These are phyloP conservation scores for Amphimedon queenslandica DNA, from an alignment of 37 sponge, comb jelly and placozoan species.

Conservation along the genomic window DNA sequence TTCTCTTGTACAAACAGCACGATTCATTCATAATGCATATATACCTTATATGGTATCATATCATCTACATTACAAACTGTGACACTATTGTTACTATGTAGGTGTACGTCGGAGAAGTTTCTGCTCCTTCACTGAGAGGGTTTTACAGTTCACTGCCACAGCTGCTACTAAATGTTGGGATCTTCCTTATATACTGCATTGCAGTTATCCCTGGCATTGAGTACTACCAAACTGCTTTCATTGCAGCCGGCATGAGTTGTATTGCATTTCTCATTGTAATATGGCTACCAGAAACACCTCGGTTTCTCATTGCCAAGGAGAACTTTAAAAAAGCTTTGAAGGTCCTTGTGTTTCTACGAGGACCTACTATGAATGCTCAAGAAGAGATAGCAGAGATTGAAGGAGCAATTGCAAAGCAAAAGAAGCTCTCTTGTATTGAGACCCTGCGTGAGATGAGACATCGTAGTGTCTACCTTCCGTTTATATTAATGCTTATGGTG, in stretches of 20 bases:
- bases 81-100: too few relatives aligned
- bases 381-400: background rate
- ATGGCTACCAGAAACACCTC: background rate
- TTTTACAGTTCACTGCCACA: too few relatives aligned
- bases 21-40: too few relatives aligned
- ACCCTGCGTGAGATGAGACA: background rate
- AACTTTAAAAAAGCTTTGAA: background rate
- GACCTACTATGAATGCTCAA: background rate
- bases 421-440: background rate
- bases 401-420: background rate
- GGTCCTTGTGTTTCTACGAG: background rate
- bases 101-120: too few relatives aligned
- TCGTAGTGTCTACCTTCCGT: background rate
- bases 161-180: too few relatives aligned
- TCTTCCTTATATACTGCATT: too few relatives aligned
- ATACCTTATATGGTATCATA: too few relatives aligned
- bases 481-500: background rate
- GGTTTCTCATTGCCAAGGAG: background rate
- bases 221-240: conserved; percentile 38
- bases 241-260: background rate
- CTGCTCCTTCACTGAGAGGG: too few relatives aligned
- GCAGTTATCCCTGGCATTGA: too few relatives aligned
- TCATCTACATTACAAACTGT: too few relatives aligned
- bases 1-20: too few relatives aligned
- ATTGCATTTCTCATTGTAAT: background rate